Evolutionary conservation across 92 coral and sea anemone genomes (phyloP).

Genomic region (Ricordea florida): DNA sequence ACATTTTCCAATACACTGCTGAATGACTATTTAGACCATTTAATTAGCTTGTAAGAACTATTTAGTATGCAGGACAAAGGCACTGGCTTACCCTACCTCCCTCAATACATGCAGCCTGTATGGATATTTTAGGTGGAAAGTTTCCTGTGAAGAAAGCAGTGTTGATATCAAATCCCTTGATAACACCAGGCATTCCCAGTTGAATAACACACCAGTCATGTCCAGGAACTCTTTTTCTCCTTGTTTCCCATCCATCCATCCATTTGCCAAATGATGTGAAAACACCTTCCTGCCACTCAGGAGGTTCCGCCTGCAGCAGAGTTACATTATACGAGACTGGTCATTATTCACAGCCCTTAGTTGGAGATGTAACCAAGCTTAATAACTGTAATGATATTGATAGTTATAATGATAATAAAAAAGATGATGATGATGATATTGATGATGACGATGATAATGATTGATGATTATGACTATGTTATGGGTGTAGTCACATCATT

Average conservation of each 20-base stretch:
- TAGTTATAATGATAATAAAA: too few relatives aligned
- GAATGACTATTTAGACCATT: too few relatives aligned
- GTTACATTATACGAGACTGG: neutral
- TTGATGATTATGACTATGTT: too few relatives aligned
- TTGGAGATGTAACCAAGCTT: neutral
- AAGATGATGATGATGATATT: too few relatives aligned
- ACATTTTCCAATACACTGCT: too few relatives aligned
- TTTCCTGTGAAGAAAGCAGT: constrained; percentile 85
- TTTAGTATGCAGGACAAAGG: too few relatives aligned
- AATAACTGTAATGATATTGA: neutral
- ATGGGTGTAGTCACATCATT: too few relatives aligned
- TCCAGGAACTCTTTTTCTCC: constrained; percentile 78
- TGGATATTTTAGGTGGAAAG: constrained; percentile 78
- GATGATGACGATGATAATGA: too few relatives aligned
- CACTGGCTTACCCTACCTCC: too few relatives aligned
- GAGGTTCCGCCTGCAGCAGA: constrained; percentile 46
- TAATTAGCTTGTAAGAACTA: too few relatives aligned
- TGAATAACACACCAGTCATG: constrained; percentile 89
- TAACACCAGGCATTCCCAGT: constrained; percentile 79
- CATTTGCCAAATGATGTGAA: constrained; percentile 85
- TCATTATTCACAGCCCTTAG: neutral
- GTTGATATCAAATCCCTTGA: constrained; percentile 79
- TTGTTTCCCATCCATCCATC: constrained; percentile 98
- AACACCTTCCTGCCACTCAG: constrained; percentile 85
- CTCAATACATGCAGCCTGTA: constrained; percentile 70